phyloP scores from a whole-genome alignment of 23 tunicate genomes.

The Halocynthia roretzi region DNA sequence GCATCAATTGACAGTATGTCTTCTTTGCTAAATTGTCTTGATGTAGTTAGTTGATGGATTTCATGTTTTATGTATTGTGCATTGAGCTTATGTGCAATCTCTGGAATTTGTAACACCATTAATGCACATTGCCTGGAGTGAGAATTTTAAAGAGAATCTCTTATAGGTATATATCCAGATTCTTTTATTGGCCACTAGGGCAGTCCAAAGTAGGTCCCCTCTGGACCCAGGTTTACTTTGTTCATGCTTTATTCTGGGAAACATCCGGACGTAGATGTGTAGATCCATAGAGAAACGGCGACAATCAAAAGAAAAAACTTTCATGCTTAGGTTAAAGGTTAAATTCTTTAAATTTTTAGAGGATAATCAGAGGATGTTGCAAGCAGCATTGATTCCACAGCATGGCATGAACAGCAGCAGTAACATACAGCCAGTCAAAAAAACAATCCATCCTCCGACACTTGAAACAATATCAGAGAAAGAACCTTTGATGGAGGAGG shows the following conservation, averaged over 20 bases:
- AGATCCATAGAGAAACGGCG: background rate
- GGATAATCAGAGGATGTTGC: background rate
- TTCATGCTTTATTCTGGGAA: too few species aligned
- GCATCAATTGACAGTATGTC: constrained; percentile 27
- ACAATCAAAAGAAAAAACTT: background rate
- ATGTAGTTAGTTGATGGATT: background rate
- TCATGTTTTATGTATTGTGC: background rate
- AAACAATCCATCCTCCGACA: constrained; percentile 29
- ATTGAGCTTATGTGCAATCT: too few species aligned
- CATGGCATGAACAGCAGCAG: too few species aligned
- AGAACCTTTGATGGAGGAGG: constrained; percentile 8
- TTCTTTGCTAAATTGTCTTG: too few species aligned
- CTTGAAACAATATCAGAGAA: constrained; percentile 70
- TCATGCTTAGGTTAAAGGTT: background rate
- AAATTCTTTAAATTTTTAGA: background rate
- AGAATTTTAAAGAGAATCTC: background rate
- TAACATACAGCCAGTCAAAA: background rate
- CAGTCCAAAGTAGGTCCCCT: background rate
- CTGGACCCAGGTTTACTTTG: background rate
- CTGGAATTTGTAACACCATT: too few species aligned
- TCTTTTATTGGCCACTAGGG: background rate
- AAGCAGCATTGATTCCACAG: too few species aligned
- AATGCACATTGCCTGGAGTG: background rate
- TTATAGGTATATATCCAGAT: background rate
- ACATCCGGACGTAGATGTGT: background rate